These are phyloP conservation scores for Cacatua alba DNA, from an alignment of 2,113 vertebrate genomes.

Conservation along the genomic window DNA sequence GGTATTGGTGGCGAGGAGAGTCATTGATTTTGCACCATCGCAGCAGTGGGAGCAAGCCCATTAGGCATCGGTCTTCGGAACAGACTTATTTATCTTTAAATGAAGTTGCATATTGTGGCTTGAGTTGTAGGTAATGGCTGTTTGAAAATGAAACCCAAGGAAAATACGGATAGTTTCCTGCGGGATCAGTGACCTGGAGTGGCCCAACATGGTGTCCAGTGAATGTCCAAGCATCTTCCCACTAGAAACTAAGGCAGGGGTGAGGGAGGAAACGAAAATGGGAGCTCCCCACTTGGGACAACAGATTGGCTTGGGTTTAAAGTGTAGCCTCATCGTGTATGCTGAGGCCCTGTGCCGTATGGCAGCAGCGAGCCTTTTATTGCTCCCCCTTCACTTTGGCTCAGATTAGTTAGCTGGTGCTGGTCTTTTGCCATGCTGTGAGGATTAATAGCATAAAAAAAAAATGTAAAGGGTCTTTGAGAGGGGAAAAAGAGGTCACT, in stretches of 20 bases:
- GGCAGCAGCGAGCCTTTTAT: neutral
- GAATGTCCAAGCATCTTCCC: neutral
- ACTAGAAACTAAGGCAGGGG: neutral
- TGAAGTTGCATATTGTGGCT: neutral
- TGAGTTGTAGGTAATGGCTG: neutral
- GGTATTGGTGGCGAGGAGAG: neutral
- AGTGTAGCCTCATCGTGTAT: neutral
- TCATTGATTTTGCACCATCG: neutral
- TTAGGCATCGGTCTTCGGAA: neutral
- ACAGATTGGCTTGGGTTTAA: neutral
- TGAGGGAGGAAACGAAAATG: neutral
- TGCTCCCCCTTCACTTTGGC: neutral
- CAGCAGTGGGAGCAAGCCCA: neutral
- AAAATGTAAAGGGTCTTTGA: neutral
- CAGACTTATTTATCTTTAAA: neutral
- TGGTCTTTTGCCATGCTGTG: neutral
- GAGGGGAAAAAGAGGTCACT: neutral
- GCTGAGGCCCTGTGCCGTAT: accelerated
- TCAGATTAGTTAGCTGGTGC: neutral
- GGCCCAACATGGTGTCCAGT: neutral
- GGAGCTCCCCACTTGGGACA: neutral
- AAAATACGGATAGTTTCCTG: neutral
- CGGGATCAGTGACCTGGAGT: neutral
- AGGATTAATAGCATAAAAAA: neutral
- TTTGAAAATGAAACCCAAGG: neutral